These are phyloP conservation scores for Drosophila nebulosa DNA, from an alignment of 1,140 invertebrate species.

Conservation along the genomic window DNA sequence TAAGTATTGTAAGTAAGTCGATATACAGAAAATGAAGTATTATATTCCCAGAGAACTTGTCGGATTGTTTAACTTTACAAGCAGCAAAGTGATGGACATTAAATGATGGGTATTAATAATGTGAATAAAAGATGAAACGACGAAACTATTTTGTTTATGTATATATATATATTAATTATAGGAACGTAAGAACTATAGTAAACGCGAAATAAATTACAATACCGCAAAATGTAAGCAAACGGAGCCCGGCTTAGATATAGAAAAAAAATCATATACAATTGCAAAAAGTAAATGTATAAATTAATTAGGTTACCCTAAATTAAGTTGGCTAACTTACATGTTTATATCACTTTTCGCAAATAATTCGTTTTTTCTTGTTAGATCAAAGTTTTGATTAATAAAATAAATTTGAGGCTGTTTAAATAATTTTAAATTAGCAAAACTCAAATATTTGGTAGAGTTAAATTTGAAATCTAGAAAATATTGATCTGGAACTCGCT, in stretches of 20 bases:
- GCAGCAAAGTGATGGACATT: slow-evolving; percentile 40
- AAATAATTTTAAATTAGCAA: slow-evolving; percentile 43
- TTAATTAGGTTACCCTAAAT: slow-evolving; percentile 49
- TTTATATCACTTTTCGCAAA: slow-evolving; percentile 79
- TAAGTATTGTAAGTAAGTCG: too few relatives aligned
- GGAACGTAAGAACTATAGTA: slow-evolving; percentile 56
- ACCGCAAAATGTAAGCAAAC: slow-evolving; percentile 41
- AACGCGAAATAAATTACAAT: slow-evolving; percentile 28
- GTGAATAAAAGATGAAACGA: neutral
- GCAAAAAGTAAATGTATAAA: slow-evolving; percentile 53
- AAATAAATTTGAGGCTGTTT: slow-evolving; percentile 66
- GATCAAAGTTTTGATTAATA: slow-evolving; percentile 21
- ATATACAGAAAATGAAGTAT: too few relatives aligned
- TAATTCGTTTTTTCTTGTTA: slow-evolving; percentile 61
- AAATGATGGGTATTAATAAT: slow-evolving; percentile 25
- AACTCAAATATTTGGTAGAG: slow-evolving; percentile 63
- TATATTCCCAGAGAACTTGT: too few relatives aligned
- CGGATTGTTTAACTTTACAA: slow-evolving; percentile 55
- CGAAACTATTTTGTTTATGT: neutral
- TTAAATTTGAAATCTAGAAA: slow-evolving; percentile 62
- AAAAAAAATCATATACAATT: slow-evolving; percentile 66
- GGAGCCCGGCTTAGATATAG: slow-evolving; percentile 55
- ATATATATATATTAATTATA: slow-evolving; percentile 40
- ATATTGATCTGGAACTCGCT: slow-evolving; percentile 78
- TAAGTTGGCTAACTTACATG: slow-evolving; percentile 74